Base-by-base conservation (phyloP, 2,113 vertebrate species). In the Prolemur simus region DNA sequence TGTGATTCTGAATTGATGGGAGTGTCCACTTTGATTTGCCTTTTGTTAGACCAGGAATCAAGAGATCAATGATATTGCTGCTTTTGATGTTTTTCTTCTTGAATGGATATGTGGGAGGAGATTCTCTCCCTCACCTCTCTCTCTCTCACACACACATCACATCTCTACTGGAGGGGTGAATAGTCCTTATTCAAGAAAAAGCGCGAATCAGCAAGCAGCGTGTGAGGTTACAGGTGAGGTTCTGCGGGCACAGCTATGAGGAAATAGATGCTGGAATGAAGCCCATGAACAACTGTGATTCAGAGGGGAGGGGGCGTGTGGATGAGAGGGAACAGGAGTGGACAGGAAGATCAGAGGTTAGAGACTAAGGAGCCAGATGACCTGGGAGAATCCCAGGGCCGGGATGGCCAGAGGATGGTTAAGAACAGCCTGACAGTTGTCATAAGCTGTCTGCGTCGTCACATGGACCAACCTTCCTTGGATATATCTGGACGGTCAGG, bases 401-500 rank as follows among this genome's bases (percentile, higher is more conserved):
- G 6, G 7, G 9, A 0, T 14, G 20, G 29, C 17, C 17, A 3
- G 37, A n/a, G 39, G 11, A 8, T 1, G 13, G 12, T 84, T n/a
- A 56, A 29, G 34, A 87, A 60, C 20, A 92, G 27, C 12, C 49
- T 52, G 5, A 14, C 6, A 6, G 25, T 6, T 10, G 14, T 29
- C 25, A 6, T 2, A 20, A 7, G 3, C 32, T 10, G 9, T 49
- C 25, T 15, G 3, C 8, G 1, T 20, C 27, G 8, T 25, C 1
- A 17, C 27, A 1, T 13, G 29, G 12, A 1, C 13, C 1, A 2
- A 0, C 10, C 9, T n/a, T 52, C 56, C 2, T 78, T n/a, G 9
- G 5, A 39, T 34, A 39, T 27, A 3, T 18, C n/a, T 85, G 21
- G 32, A 5, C 34, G 23, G 39, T 56, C 56, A n/a, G 37, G 4